A percentile compares a stretch with the other conserved stretches of the same genome.
phyloP scores from a whole-genome alignment of 2,888 invertebrate genomes.

The Scelioninae gen. 1 region DNA sequence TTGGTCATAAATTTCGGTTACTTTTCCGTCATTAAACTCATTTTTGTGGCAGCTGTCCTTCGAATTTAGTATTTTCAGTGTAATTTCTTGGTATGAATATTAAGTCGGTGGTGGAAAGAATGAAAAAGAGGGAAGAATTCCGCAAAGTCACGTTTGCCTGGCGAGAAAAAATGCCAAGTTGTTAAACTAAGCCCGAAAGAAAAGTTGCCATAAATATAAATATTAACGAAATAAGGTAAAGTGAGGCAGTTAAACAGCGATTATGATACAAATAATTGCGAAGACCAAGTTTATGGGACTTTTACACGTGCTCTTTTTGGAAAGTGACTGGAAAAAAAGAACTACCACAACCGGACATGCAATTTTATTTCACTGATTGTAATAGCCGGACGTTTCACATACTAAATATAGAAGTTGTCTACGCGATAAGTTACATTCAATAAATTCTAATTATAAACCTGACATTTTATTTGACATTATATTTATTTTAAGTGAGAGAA shows the following conservation, averaged over 20 bases:
- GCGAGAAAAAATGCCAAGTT: too few species aligned
- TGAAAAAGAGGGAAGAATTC: neutral
- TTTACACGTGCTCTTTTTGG: too few species aligned
- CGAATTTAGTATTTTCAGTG: constrained; percentile 53
- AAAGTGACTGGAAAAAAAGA: constrained; percentile 38
- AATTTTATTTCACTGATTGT: constrained; percentile 63
- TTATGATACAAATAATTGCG: too few species aligned
- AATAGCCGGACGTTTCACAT: constrained; percentile 28
- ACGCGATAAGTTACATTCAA: constrained; percentile 25
- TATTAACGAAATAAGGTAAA: too few species aligned
- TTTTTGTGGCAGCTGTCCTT: constrained; percentile 45
- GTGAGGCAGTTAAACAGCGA: too few species aligned
- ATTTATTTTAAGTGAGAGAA: neutral
- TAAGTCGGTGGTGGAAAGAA: constrained; percentile 22
- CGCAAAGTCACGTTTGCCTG: too few species aligned
- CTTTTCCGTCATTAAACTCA: constrained; percentile 50
- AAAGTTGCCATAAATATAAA: too few species aligned
- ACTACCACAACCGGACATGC: constrained; percentile 41
- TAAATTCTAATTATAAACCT: constrained; percentile 39
- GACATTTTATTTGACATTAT: constrained; percentile 3
- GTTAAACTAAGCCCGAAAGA: too few species aligned
- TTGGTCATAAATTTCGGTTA: constrained; percentile 33
- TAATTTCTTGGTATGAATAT: constrained; percentile 69
- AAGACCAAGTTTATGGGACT: too few species aligned
- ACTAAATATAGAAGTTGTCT: constrained; percentile 40